A percentile compares a stretch with the other conserved stretches of the same genome.
These are phyloP conservation scores for Prenolepis imparis DNA, from an alignment of 2,888 invertebrate genomes.

Conservation along the genomic window DNA sequence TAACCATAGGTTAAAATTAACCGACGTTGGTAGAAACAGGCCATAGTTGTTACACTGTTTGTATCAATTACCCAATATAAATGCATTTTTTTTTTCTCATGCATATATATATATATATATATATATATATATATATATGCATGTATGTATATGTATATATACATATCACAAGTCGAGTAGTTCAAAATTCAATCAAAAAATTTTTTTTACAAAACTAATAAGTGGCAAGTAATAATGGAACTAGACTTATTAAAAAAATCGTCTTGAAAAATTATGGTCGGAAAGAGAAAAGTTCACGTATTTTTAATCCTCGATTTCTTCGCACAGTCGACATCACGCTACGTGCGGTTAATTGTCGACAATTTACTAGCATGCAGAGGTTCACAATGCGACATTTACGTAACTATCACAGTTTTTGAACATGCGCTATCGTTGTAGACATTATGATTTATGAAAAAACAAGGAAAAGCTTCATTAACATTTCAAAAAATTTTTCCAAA, in stretches of 20 bases:
- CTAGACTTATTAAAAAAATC: not conserved
- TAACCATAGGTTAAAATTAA: too few relatives aligned
- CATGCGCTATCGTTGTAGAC: not conserved
- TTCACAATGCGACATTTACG: slow-evolving; percentile 50
- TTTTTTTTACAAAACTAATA: too few relatives aligned
- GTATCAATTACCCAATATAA: not conserved
- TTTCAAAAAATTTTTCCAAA: not conserved
- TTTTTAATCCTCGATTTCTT: not conserved
- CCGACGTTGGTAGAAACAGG: too few relatives aligned
- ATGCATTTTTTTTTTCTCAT: not conserved
- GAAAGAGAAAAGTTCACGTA: not conserved
- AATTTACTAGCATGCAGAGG: slow-evolving; percentile 4
- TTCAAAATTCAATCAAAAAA: too few relatives aligned
- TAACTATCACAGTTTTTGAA: slow-evolving; percentile 16
- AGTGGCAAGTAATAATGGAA: not conserved
- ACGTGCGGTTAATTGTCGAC: slow-evolving; percentile 40
- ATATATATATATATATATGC: too few relatives aligned
- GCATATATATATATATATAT: too few relatives aligned
- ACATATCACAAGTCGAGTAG: not conserved
- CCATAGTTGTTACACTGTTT: not conserved
- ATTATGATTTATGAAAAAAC: not conserved
- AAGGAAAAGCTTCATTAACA: not conserved
- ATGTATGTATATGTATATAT: too few relatives aligned
- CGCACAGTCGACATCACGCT: slow-evolving; percentile 3
- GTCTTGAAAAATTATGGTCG: not conserved